Evolutionary conservation across 92 coral and sea anemone species (phyloP).

Genomic region (Bergia puertoricense): DNA sequence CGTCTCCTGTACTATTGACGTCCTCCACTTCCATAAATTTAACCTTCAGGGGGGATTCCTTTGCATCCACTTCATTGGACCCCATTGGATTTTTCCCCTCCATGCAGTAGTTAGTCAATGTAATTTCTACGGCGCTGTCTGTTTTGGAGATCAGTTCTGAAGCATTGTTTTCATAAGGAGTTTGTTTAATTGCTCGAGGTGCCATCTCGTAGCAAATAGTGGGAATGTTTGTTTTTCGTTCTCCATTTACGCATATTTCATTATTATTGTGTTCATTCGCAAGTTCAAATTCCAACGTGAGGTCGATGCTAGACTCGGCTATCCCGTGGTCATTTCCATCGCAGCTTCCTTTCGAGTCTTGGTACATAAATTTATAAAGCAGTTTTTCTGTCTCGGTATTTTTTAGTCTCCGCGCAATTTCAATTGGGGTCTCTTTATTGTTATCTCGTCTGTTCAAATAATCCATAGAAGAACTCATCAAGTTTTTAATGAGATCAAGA

Average conservation of each 20-base stretch:
- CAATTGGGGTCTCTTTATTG: slow-evolving; percentile 63
- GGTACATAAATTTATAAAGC: slow-evolving; percentile 54
- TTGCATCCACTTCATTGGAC: neutral
- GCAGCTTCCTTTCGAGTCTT: slow-evolving; percentile 10
- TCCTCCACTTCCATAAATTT: neutral
- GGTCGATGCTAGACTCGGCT: slow-evolving; percentile 54
- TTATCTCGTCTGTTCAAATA: slow-evolving; percentile 56
- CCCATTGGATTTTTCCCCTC: neutral
- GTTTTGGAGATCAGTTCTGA: neutral
- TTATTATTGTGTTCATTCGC: slow-evolving; percentile 14
- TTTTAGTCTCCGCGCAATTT: slow-evolving; percentile 66
- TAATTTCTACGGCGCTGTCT: neutral
- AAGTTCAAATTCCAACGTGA: slow-evolving; percentile 39
- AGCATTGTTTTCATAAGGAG: slow-evolving; percentile 7
- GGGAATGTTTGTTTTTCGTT: slow-evolving; percentile 45
- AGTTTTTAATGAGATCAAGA: slow-evolving; percentile 62
- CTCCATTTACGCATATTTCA: slow-evolving; percentile 11
- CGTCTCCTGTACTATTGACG: neutral
- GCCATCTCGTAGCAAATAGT: slow-evolving; percentile 1
- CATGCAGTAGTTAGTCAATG: neutral
- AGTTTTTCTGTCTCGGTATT: slow-evolving; percentile 50
- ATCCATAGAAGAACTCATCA: slow-evolving; percentile 47
- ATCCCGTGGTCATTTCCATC: slow-evolving; percentile 29
- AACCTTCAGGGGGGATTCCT: neutral
- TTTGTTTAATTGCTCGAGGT: slow-evolving; percentile 14